A percentile compares a stretch with the other conserved stretches of the same genome.
Evolutionary conservation across 2,888 invertebrate genomes (phyloP).

Genomic region (Trichogramma dendrolimi): DNA sequence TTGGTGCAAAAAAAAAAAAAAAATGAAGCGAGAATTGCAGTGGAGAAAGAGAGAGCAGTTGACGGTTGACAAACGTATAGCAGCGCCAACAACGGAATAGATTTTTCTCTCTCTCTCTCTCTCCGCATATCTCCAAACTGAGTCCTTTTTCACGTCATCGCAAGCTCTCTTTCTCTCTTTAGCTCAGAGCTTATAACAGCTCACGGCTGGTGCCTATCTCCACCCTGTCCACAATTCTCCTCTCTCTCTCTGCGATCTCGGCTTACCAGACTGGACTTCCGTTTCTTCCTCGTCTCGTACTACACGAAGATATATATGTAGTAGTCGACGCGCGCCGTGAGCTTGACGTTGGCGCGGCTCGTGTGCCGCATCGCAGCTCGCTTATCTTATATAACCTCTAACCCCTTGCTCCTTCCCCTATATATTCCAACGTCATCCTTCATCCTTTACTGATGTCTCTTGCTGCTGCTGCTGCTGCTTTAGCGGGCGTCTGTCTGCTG

Average conservation of each 20-base stretch:
- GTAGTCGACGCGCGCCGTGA: too few relatives aligned
- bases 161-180: constrained; percentile 13
- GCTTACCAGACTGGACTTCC: constrained; percentile 44
- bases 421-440: neutral
- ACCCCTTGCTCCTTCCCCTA: constrained; percentile 4
- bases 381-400: constrained; percentile 21
- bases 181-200: constrained; percentile 24
- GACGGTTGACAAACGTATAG: constrained; percentile 17
- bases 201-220: constrained; percentile 28
- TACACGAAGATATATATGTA: too few relatives aligned
- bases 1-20: too few relatives aligned
- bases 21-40: too few relatives aligned
- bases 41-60: too few relatives aligned
- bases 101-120: constrained; percentile 10
- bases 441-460: neutral
- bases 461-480: neutral
- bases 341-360: neutral
- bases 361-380: neutral
- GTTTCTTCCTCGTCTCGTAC: constrained; percentile 30
- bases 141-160: constrained; percentile 18
- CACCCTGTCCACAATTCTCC: constrained; percentile 10
- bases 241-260: constrained; percentile 17
- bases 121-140: neutral
- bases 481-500: constrained; percentile 9
- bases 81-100: constrained; percentile 14